These are phyloP conservation scores for Oligia fasciuncula DNA, from an alignment of 2,888 invertebrate genomes.

Conservation along the genomic window DNA sequence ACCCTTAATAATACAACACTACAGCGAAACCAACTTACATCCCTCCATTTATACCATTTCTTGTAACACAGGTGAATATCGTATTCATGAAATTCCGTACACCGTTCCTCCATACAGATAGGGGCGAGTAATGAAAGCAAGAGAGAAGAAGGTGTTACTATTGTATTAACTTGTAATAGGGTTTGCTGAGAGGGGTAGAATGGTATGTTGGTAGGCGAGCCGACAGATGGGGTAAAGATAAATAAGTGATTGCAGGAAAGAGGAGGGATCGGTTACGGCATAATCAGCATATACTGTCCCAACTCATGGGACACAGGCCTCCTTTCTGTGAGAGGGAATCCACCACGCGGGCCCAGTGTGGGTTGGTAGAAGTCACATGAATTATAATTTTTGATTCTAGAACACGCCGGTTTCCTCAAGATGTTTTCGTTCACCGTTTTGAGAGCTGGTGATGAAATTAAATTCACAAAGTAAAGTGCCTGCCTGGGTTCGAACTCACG, in stretches of 20 bases:
- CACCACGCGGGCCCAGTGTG: too few species aligned
- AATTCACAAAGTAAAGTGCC: too few species aligned
- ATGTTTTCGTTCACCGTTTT: too few species aligned
- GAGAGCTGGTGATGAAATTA: too few species aligned
- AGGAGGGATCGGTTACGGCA: background rate
- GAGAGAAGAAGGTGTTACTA: constrained; percentile 24
- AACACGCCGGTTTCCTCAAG: too few species aligned
- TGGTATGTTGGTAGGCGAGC: too few species aligned
- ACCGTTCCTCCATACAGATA: constrained; percentile 15
- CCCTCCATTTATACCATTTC: constrained; percentile 19
- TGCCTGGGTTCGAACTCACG: too few species aligned
- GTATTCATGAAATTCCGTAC: constrained; percentile 50
- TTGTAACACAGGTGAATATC: constrained; percentile 34
- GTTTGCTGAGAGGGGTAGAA: constrained; percentile 13
- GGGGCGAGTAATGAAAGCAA: constrained; percentile 11
- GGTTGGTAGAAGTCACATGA: too few species aligned
- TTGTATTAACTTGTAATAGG: constrained; percentile 40
- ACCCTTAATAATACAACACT: constrained; percentile 37
- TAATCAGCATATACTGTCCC: too few species aligned
- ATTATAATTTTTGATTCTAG: too few species aligned
- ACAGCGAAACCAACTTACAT: background rate
- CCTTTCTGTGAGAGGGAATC: too few species aligned
- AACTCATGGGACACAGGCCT: too few species aligned
- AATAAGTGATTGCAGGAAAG: background rate
- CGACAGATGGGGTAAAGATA: background rate